Conservation (phyloP, 2,113 vertebrate species). For the Gambusia holbrooki region DNA sequence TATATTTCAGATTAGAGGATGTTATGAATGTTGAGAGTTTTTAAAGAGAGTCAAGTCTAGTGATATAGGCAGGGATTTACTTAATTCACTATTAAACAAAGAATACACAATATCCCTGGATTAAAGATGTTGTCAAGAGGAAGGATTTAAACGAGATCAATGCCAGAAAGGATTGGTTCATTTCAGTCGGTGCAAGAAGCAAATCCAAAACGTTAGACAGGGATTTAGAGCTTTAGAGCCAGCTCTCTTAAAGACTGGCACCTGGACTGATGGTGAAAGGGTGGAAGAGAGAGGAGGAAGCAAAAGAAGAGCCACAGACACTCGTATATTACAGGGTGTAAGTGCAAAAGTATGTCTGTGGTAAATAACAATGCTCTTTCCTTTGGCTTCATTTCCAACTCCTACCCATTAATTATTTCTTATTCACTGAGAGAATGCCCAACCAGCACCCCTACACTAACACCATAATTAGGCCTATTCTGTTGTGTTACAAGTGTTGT, state of each 20-base stretch:
- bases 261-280: slow-evolving; percentile 37
- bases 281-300: not conserved
- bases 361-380: slow-evolving; percentile 15
- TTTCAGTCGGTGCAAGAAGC: slow-evolving; percentile 12
- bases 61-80: no score
- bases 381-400: slow-evolving; percentile 13
- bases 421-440: not conserved
- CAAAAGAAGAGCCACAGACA: not conserved
- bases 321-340: slow-evolving; percentile 8
- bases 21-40: no score
- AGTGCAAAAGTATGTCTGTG: slow-evolving; percentile 13
- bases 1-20: no score
- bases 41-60: no score
- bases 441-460: not conserved
- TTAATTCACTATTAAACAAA: no score
- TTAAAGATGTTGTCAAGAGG: not conserved
- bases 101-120: not conserved
- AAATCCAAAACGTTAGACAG: slow-evolving; percentile 10
- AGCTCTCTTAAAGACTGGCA: not conserved
- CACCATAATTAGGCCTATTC: slow-evolving; percentile 8
- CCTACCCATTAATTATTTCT: slow-evolving; percentile 6
- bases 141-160: not conserved
- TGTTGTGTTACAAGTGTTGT: not conserved
- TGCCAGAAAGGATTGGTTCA: not conserved
- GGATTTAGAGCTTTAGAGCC: slow-evolving; percentile 14